Evolutionary conservation across 2,797 vertebrate genomes (phyloP).

Genomic region (Amazona finschi): DNA sequence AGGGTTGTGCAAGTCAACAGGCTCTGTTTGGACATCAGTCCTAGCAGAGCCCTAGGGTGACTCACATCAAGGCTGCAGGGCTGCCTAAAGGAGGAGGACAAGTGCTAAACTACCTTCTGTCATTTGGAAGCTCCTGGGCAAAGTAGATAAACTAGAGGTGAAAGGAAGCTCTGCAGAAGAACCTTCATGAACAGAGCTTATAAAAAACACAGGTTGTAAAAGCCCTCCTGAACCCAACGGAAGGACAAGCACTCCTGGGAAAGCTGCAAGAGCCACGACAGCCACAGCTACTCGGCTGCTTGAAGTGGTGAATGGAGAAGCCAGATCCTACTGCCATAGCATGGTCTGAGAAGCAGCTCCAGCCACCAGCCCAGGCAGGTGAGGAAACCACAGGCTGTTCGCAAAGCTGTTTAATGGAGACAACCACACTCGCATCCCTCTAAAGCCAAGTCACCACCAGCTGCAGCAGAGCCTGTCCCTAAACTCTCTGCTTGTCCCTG

Average conservation of each 20-base stretch:
- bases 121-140: not conserved
- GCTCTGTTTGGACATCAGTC: not conserved
- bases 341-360: not conserved
- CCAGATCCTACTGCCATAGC: rapidly evolving
- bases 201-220: not conserved
- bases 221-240: not conserved
- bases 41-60: not conserved
- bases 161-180: not conserved
- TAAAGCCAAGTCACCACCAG: not conserved
- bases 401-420: rapidly evolving
- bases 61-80: not conserved
- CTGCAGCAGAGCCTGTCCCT: not conserved
- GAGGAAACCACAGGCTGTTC: not conserved
- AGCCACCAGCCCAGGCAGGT: rapidly evolving
- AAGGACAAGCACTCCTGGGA: not conserved
- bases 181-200: not conserved
- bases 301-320: rapidly evolving
- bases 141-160: not conserved
- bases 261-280: not conserved
- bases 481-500: not conserved
- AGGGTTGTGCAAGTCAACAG: not conserved
- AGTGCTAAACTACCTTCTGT: not conserved
- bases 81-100: not conserved
- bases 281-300: rapidly evolving
- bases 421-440: not conserved